Conservation (phyloP, 1,140 invertebrate genomes). For the Solen grandis region DNA sequence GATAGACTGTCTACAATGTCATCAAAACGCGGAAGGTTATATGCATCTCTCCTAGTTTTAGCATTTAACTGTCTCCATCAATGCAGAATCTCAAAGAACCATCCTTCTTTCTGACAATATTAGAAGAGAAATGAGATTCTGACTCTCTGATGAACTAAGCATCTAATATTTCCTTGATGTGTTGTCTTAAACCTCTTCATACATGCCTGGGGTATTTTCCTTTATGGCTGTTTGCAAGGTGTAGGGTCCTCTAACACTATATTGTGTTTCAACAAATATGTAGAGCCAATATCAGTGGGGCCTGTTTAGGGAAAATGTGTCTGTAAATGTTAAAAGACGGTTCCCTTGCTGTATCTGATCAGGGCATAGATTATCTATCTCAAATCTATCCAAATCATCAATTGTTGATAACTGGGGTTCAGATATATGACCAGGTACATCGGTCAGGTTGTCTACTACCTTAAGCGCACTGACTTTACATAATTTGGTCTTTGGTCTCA, state of each 20-base stretch:
- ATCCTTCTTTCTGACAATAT: slow-evolving; percentile 22
- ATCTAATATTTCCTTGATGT: neutral
- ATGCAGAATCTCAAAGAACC: neutral
- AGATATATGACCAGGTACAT: too few relatives aligned
- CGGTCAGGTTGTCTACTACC: too few relatives aligned
- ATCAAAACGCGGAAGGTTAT: slow-evolving; percentile 82
- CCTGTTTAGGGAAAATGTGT: slow-evolving; percentile 9
- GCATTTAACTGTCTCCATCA: slow-evolving; percentile 75
- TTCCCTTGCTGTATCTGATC: too few relatives aligned
- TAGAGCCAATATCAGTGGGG: slow-evolving; percentile 4
- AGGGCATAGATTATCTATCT: too few relatives aligned
- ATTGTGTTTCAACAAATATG: slow-evolving; percentile 11
- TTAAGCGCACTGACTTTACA: too few relatives aligned
- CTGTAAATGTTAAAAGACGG: too few relatives aligned
- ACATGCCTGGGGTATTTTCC: slow-evolving; percentile 20
- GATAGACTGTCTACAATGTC: slow-evolving; percentile 78
- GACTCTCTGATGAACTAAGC: neutral
- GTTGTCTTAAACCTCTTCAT: neutral
- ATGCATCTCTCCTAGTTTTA: slow-evolving; percentile 80
- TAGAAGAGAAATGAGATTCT: slow-evolving; percentile 6
- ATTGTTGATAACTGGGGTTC: too few relatives aligned
- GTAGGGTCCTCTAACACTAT: slow-evolving; percentile 10
- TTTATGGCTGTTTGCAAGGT: slow-evolving; percentile 20
- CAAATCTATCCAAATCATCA: too few relatives aligned
- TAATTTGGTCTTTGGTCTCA: too few relatives aligned